Evolutionary conservation across 2,888 invertebrate species (phyloP).

Genomic region (Meghimatium bilineatum): DNA sequence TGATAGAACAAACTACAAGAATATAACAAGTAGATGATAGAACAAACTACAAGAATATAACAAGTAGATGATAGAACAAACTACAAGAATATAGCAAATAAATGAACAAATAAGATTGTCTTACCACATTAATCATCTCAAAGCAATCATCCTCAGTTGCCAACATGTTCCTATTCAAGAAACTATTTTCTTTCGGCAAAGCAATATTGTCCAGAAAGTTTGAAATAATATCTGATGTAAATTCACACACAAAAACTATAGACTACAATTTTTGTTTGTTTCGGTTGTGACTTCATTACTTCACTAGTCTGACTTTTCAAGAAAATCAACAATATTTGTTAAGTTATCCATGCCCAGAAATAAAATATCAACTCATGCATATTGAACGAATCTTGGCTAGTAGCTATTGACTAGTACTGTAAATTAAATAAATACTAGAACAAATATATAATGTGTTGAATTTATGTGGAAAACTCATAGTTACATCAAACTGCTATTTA

Average conservation of each 20-base stretch:
- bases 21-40: too few relatives aligned
- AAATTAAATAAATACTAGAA: too few relatives aligned
- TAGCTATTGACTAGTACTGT: too few relatives aligned
- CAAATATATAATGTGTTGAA: too few relatives aligned
- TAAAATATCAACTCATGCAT: neutral
- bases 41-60: too few relatives aligned
- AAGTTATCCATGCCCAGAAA: neutral
- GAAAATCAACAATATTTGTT: neutral
- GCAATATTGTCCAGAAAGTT: too few relatives aligned
- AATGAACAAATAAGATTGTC: neutral
- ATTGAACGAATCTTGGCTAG: too few relatives aligned
- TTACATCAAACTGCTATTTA: too few relatives aligned
- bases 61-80: too few relatives aligned
- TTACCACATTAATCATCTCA: conserved; percentile 15
- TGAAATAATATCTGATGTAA: neutral
- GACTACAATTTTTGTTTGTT: neutral
- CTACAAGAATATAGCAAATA: neutral
- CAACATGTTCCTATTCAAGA: neutral
- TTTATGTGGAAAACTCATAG: too few relatives aligned
- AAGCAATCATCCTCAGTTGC: neutral
- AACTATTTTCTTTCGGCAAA: too few relatives aligned
- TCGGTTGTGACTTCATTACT: neutral
- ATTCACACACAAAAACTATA: neutral
- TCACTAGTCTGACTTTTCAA: neutral
- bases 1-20: too few relatives aligned